Evolutionary conservation across 2,113 vertebrate species (phyloP).

Genomic region (Rhynchopsitta pachyrhyncha): DNA sequence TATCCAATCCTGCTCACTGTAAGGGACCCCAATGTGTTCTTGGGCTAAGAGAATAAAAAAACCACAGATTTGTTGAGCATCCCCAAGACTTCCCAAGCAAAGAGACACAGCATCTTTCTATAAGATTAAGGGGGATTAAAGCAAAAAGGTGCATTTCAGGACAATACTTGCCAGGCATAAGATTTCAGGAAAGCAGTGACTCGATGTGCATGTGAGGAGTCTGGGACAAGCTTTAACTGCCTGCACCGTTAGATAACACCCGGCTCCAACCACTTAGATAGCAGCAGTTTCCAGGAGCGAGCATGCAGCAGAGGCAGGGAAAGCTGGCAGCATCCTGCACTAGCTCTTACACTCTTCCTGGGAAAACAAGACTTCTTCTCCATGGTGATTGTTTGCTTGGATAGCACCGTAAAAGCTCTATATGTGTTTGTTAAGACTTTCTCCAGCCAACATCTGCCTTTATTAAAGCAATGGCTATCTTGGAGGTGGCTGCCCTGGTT

Average conservation of each 20-base stretch:
- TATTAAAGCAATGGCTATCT: conserved; percentile 45
- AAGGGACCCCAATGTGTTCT: not conserved
- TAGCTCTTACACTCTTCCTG: conserved; percentile 1
- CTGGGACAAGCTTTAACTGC: not conserved
- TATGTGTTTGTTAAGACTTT: conserved; percentile 3
- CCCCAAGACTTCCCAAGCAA: not conserved
- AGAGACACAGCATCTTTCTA: not conserved
- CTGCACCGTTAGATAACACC: not conserved
- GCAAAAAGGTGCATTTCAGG: not conserved
- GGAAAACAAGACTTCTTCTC: conserved; percentile 37
- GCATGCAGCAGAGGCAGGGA: not conserved
- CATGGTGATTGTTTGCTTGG: conserved; percentile 39
- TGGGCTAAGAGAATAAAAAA: not conserved
- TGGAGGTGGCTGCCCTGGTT: conserved; percentile 42
- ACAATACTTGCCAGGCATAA: not conserved
- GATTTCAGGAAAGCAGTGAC: not conserved
- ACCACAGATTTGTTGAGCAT: not conserved
- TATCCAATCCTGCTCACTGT: not conserved
- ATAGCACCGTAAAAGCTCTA: conserved; percentile 9
- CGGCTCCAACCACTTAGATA: not conserved
- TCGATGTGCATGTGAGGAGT: fast-evolving
- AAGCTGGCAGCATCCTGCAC: not conserved
- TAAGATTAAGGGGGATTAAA: not conserved
- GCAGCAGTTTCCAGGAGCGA: not conserved
- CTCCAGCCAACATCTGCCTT: conserved; percentile 15